A percentile compares a stretch with the other conserved stretches of the same genome.
These are phyloP conservation scores for Epicauta chinensis DNA, from an alignment of 1,140 invertebrate genomes.

Conservation along the genomic window DNA sequence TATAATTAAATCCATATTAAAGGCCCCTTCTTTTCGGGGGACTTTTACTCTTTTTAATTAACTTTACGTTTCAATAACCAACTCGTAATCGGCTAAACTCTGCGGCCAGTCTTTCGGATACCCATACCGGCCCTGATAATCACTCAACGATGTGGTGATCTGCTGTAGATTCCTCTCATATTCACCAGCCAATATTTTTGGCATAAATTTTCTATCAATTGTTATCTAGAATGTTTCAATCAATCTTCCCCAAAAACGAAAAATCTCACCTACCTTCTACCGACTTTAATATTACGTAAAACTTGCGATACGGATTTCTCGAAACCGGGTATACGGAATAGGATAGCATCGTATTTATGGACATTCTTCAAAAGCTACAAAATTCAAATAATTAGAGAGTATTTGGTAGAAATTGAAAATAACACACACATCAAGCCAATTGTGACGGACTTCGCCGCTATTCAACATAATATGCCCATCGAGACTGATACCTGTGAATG, in stretches of 20 bases:
- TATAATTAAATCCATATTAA: constrained; percentile 7
- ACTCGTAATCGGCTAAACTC: constrained; percentile 64
- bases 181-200: constrained; percentile 72
- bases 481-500: constrained; percentile 80
- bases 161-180: constrained; percentile 77
- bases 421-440: constrained; percentile 77
- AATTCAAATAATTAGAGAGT: no score
- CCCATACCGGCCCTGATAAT: constrained; percentile 61
- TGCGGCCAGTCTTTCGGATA: constrained; percentile 69
- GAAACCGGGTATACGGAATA: constrained; percentile 70
- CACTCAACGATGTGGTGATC: constrained; percentile 74
- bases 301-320: constrained; percentile 78
- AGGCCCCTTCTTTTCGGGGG: no score
- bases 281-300: constrained; percentile 72
- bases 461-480: constrained; percentile 84
- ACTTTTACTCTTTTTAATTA: no score
- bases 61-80: constrained; percentile 80
- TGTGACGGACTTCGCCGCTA: constrained; percentile 82
- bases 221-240: constrained; percentile 1
- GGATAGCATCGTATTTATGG: constrained; percentile 62
- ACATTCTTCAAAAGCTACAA: constrained; percentile 75
- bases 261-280: constrained; percentile 56
- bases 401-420: not conserved
- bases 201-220: constrained; percentile 78
- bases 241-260: not conserved